Percentiles rank a stretch among this genome's conserved stretches.
phyloP scores from a whole-genome alignment of 2,113 vertebrate species.

The Python bivittatus region DNA sequence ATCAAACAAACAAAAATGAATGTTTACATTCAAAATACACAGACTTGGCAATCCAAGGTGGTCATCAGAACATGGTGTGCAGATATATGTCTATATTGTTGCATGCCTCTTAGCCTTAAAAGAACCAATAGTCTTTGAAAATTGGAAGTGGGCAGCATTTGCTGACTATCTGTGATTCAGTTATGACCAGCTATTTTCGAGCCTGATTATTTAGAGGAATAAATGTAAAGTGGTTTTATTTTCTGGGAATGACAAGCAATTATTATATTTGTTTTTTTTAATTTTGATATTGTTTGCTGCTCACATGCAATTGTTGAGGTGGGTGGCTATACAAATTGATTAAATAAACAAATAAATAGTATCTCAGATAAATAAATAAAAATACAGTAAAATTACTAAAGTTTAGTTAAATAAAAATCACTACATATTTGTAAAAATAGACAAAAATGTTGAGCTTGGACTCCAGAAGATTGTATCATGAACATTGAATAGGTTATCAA shows the following conservation, averaged over 20 bases:
- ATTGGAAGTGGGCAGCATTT: background rate
- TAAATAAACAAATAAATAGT: background rate
- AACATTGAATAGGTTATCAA: background rate
- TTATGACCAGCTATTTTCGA: background rate
- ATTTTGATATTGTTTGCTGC: background rate
- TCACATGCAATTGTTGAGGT: background rate
- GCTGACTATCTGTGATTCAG: no score
- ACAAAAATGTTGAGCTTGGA: conserved; percentile 21
- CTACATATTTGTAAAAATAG: conserved; percentile 26
- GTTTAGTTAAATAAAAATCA: conserved; percentile 11
- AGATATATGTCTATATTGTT: background rate
- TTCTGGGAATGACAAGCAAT: conserved; percentile 33
- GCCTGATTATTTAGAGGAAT: background rate
- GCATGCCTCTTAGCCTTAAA: background rate
- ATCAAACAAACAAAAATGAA: background rate
- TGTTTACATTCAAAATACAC: background rate
- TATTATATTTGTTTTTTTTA: background rate
- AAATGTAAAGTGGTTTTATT: background rate
- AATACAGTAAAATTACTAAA: background rate
- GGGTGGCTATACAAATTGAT: background rate
- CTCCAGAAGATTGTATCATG: background rate
- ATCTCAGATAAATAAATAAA: conserved; percentile 8
- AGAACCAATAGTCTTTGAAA: background rate
- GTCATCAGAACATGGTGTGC: background rate
- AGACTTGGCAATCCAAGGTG: background rate